Evolutionary conservation across 2,888 invertebrate species (phyloP).

Genomic region (Strigamia transsilvanica): DNA sequence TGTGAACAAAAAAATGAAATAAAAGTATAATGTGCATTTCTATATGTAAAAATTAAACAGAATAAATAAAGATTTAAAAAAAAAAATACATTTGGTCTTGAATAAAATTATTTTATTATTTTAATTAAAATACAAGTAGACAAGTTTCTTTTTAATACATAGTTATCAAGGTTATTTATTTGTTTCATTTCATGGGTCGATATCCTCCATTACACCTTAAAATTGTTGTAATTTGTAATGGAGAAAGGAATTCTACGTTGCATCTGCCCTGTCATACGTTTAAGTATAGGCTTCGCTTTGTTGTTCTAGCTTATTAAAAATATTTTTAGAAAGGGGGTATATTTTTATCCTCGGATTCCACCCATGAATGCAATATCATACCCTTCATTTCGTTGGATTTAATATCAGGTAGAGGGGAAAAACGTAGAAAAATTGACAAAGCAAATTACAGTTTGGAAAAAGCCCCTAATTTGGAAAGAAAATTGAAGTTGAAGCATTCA

Average conservation of each 20-base stretch:
- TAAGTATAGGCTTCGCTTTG: not conserved
- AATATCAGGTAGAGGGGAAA: not conserved
- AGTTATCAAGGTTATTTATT: constrained; percentile 2
- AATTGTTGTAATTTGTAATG: not conserved
- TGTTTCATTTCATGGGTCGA: not conserved
- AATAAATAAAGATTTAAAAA: not conserved
- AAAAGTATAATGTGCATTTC: not conserved
- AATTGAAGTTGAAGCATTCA: not conserved
- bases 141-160: not conserved
- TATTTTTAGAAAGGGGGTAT: not conserved
- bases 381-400: not conserved
- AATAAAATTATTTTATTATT: not conserved
- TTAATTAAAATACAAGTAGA: not conserved
- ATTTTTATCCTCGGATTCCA: not conserved
- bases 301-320: not conserved
- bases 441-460: not conserved
- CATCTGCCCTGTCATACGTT: not conserved
- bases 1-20: not conserved
- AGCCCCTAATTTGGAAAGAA: not conserved
- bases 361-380: not conserved
- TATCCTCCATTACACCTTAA: not conserved
- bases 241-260: not conserved
- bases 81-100: not conserved
- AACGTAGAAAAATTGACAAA: not conserved
- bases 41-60: not conserved